Base-by-base conservation (phyloP, 1,140 invertebrate species). In the Calycopis cecrops region DNA sequence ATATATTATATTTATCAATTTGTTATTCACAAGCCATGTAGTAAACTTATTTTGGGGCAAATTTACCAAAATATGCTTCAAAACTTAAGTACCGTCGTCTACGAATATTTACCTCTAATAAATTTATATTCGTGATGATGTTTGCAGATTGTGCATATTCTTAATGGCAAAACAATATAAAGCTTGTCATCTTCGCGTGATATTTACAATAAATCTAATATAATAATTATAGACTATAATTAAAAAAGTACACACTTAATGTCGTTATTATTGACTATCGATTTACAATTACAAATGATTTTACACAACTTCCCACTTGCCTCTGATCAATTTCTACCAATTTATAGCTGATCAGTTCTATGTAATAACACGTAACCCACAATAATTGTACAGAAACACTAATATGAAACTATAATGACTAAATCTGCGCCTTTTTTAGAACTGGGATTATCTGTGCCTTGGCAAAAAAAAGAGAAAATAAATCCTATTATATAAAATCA, bases 201-300 rank as follows among this genome's bases (percentile, higher is more conserved):
- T 44, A 44, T 44, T 44, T 44, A 44, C 40, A 44, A 44, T 44
- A 44, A 44, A 44, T 16, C 40, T 44, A 44, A 28, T 44, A 16
- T 9, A 17, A 28, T 28, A 28, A 28, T 28, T 28, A 6, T 16
- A 44, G 14, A 44, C 40, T 44, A 44, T 16, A 44, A 12, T 16
- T 44, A 44, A 8, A 44, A 44, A 44, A 44, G 40, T 44, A 44
- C 40, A 44, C 40, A 17, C 40, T 44, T 44, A 44, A 44, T 44
- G 40, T 16, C 14, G 40, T 44, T 44, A 44, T 44, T 44, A 44
- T 28, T 44, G 40, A 44, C 40, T 44, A 44, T 44, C 1, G 16
- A 44, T 44, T 44, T 17, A 44, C 17, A 44, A 44, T 16, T 44
- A 44, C 40, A 44, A 40, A 44, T 16, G 8, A 42, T 42, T 42